Conservation (phyloP, 2,113 vertebrate species). For the Eulemur rufifrons region DNA sequence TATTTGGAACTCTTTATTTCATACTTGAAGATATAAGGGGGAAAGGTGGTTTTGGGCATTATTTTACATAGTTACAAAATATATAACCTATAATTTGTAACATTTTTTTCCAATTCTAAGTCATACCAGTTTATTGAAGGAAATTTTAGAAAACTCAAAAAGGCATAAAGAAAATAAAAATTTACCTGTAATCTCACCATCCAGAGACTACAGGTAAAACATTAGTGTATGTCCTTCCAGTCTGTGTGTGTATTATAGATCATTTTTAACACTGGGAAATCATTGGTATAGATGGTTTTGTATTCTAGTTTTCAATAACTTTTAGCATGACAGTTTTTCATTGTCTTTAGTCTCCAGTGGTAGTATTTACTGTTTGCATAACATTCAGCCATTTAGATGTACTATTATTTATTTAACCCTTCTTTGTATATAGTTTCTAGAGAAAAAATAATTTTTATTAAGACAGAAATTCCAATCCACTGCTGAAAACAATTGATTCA, state of each 20-base stretch:
- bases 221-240: neutral
- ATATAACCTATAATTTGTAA: neutral
- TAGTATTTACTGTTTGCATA: neutral
- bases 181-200: neutral
- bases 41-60: neutral
- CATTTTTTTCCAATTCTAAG: constrained; percentile 7
- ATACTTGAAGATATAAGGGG: neutral
- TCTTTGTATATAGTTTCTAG: neutral
- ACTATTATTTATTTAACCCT: neutral
- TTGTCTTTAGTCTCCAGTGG: neutral
- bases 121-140: neutral
- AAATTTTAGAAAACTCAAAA: constrained; percentile 43
- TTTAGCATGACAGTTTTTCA: neutral
- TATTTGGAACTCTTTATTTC: neutral
- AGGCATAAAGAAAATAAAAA: constrained; percentile 10
- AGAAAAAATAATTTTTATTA: constrained; percentile 1
- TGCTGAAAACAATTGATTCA: neutral
- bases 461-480: neutral
- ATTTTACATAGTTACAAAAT: neutral
- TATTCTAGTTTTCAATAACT: neutral
- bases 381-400: neutral
- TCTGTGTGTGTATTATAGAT: neutral
- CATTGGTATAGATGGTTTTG: neutral
- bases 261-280: neutral
- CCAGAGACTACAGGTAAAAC: neutral